Base-by-base conservation (phyloP, 2,113 vertebrate species). In the Trachemys scripta region DNA sequence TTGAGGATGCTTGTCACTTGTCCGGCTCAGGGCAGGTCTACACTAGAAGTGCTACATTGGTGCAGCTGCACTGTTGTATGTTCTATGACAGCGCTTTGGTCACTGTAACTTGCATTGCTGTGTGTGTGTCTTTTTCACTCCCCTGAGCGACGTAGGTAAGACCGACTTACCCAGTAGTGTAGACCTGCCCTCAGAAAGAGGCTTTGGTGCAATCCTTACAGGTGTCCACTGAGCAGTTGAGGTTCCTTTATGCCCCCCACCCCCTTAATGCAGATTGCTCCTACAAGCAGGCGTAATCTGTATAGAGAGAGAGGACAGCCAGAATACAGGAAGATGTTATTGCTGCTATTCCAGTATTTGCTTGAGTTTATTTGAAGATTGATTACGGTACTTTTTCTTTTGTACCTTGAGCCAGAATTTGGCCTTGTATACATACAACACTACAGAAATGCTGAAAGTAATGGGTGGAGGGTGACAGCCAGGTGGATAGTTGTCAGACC, bases 131-230 rank as follows among this genome's bases (percentile, higher is more conserved):
- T 57, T 53, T 57, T 57, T 57, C 56, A 57, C 25, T 25, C 24
- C 10, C 10, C 56, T 57, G 24, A 57, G 56, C 24, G 10, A 57
- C 9, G 3, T 27, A 27, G 56, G 25, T 57, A 27, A 57, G 56
- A 57, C 56, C 9, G 5, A 27, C 25, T 57, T 57, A 29, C 4
- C 1, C 25, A 29, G 57, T 29, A 59, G 25, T 29, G 27, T 59
- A 29, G 25, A 59, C 25, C 57, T 29, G 27, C 25, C 57, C 75
- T 96, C 83, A 53, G 53, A 94, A 92, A 97, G 89, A 97, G 89
- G 87, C 90, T 96, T 80, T 80, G 72, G 65, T 91, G 20, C 38
- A 24, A 22, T 88, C 59, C 50, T 13, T 8, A 2, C 72, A 14
- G 47, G 17, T 45, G 29, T 89, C 59, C 20, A 0, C n/a, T 82